Evolutionary conservation across 2,113 vertebrate genomes (phyloP).

Genomic region (Talpa occidentalis): DNA sequence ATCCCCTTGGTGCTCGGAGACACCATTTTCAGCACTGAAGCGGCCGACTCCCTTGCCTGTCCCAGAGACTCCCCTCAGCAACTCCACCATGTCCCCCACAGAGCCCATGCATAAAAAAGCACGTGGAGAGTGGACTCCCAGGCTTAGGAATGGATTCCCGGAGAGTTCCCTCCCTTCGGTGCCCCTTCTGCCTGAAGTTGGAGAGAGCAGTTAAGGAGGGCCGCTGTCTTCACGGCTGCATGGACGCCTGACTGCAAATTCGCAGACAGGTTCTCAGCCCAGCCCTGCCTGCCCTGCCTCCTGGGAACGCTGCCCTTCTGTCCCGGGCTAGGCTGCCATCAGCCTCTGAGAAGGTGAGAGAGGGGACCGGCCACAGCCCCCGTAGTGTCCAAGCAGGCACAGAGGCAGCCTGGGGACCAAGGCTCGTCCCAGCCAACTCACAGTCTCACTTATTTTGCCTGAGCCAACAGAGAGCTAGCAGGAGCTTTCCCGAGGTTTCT

Average conservation of each 20-base stretch:
- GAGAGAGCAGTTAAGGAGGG: background rate
- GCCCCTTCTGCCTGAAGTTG: background rate
- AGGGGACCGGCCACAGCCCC: rapidly evolving
- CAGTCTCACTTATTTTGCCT: too few species aligned
- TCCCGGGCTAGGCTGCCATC: too few species aligned
- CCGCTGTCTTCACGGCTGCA: rapidly evolving
- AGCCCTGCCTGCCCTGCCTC: too few species aligned
- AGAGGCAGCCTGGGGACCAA: background rate
- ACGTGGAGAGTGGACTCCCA: rapidly evolving
- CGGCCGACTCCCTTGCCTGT: rapidly evolving
- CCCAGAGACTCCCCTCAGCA: rapidly evolving
- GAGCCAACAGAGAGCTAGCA: rapidly evolving
- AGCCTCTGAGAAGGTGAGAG: background rate
- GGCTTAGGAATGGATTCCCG: background rate
- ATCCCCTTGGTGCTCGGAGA: rapidly evolving
- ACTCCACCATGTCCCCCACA: rapidly evolving
- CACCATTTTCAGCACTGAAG: rapidly evolving
- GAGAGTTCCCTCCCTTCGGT: background rate
- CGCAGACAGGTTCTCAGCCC: too few species aligned
- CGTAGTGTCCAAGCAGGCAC: background rate
- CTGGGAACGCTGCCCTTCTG: background rate
- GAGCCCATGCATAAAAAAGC: rapidly evolving
- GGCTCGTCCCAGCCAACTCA: background rate
- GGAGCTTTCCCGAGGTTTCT: background rate
- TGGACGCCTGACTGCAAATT: background rate